These are phyloP conservation scores for Herminia tarsipennalis DNA, from an alignment of 2,888 invertebrate genomes.

Conservation along the genomic window DNA sequence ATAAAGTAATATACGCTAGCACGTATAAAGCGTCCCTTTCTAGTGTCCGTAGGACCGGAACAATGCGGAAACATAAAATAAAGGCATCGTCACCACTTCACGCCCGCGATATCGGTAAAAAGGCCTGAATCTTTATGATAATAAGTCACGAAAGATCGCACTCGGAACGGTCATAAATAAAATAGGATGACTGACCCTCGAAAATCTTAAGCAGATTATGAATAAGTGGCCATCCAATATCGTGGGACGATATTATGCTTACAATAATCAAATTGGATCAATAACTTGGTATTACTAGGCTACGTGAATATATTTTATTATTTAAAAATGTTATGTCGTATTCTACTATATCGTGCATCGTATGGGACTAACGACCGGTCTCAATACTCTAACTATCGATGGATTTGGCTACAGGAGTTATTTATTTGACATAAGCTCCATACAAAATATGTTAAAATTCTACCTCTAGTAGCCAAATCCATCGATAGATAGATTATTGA, in stretches of 20 bases:
- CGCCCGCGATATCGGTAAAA: constrained; percentile 43
- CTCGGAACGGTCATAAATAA: constrained; percentile 54
- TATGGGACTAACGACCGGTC: no score
- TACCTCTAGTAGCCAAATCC: no score
- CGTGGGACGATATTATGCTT: constrained; percentile 32
- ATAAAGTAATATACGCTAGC: constrained; percentile 23
- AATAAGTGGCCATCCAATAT: constrained; percentile 54
- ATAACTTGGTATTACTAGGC: constrained; percentile 53
- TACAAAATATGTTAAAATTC: no score
- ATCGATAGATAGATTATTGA: no score
- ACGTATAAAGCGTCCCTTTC: constrained; percentile 37
- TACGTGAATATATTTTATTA: no score
- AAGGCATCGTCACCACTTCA: constrained; percentile 43
- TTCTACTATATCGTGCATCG: no score
- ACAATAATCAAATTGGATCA: constrained; percentile 56
- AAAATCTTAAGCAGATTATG: constrained; percentile 59
- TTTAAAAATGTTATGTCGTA: no score
- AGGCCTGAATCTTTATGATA: constrained; percentile 47
- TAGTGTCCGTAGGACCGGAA: constrained; percentile 36
- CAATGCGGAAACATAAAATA: constrained; percentile 49
- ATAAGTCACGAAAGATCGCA: constrained; percentile 49
- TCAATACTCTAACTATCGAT: no score
- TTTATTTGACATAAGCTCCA: no score
- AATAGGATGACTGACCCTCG: constrained; percentile 55
- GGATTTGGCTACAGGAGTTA: no score